These are phyloP conservation scores for Panonychus citri DNA, from an alignment of 1,140 invertebrate species.

Conservation along the genomic window DNA sequence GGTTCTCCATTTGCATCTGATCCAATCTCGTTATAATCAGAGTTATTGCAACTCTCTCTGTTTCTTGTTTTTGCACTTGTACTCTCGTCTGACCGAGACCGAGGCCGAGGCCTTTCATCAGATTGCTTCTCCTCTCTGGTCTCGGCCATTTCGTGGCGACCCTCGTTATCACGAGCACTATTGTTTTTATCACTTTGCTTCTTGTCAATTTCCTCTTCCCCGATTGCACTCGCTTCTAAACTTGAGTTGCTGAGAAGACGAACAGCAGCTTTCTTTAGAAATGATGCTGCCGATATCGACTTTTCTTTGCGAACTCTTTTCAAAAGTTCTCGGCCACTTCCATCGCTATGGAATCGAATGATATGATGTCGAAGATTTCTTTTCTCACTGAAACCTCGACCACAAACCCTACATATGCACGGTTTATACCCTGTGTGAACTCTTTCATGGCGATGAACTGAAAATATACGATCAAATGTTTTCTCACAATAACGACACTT, in stretches of 20 bases:
- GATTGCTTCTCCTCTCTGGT: no score
- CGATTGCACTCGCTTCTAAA: neutral
- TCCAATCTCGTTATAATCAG: no score
- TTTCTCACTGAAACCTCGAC: conserved; percentile 26
- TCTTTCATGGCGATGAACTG: conserved; percentile 23
- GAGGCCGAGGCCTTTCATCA: no score
- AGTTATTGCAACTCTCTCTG: no score
- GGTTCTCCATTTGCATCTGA: no score
- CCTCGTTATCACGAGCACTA: no score
- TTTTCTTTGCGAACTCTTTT: conserved; percentile 10
- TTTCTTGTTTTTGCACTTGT: no score
- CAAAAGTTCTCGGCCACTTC: conserved; percentile 19
- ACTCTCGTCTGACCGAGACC: no score
- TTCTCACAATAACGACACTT: conserved; percentile 26
- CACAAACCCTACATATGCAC: conserved; percentile 26
- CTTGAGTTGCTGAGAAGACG: neutral
- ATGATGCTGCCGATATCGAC: neutral
- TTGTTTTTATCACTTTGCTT: no score
- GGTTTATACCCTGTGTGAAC: conserved; percentile 24
- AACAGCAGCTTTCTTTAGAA: neutral
- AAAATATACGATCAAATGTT: conserved; percentile 30
- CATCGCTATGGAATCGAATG: conserved; percentile 22
- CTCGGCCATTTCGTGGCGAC: no score
- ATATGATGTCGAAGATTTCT: conserved; percentile 27
- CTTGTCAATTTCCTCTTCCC: neutral